Conservation (phyloP, 2,888 invertebrate species). For the Mimumesa dahlbomi region DNA sequence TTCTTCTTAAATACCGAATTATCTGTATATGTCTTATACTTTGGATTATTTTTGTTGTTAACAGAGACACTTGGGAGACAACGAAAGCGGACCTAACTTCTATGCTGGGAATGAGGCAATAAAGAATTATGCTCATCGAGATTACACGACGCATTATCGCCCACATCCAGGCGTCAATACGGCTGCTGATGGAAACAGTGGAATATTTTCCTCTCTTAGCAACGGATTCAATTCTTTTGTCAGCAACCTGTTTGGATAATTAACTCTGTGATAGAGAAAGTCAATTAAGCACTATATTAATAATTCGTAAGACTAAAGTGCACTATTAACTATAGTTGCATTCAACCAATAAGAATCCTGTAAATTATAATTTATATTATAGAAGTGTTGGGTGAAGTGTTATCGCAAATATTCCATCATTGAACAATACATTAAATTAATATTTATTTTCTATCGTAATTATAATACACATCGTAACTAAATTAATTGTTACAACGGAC, state of each 20-base stretch:
- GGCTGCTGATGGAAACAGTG: slow-evolving; percentile 77
- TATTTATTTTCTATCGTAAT: no score
- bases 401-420: no score
- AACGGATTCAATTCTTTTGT: slow-evolving; percentile 90
- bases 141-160: slow-evolving; percentile 73
- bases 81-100: slow-evolving; percentile 62
- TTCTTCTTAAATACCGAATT: not conserved
- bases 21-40: not conserved
- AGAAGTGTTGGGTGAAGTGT: no score
- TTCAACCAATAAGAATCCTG: no score
- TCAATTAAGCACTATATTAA: no score
- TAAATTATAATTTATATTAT: no score
- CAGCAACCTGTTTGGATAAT: slow-evolving; percentile 88
- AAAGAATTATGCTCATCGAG: slow-evolving; percentile 72
- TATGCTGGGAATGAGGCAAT: slow-evolving; percentile 66
- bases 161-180: slow-evolving; percentile 73
- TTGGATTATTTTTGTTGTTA: slow-evolving; percentile 40
- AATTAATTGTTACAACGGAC: no score
- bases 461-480: no score
- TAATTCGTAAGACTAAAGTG: no score
- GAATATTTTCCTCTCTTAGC: slow-evolving; percentile 89
- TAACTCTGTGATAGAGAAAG: no score
- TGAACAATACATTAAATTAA: no score
- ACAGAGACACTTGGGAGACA: slow-evolving; percentile 55
- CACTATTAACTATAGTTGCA: no score